Evolutionary conservation across 2,797 vertebrate genomes (phyloP), one percentile per base, ranked within the genome.

Genomic region (Eulemur rubriventer): DNA sequence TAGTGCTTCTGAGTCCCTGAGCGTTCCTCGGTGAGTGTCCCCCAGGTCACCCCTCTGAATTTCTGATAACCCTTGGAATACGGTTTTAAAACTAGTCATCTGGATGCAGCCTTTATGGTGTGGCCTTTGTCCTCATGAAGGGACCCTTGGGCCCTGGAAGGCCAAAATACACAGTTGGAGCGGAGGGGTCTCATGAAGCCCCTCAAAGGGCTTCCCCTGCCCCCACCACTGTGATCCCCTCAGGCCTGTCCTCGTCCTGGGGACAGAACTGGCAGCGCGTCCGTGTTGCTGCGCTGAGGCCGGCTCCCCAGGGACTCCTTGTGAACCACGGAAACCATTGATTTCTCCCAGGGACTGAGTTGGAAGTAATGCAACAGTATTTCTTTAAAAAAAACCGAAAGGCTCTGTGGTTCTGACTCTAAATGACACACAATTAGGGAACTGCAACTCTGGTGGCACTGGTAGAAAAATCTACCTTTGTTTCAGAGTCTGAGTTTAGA

Each of bases 101-200:
- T 41, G n/a, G 22, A 46, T 59, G 12, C 35, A 55, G 17, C 24
- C 69, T 33, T 85, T 35, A 46, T 0, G 16, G 67, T 73, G 18
- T 85, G 85, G 24, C n/a, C 48, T 73, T 33, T 87, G 82, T 75
- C 48, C 35, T 73, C 72, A 26, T 46, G 33, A 87, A 73, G 33
- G 16, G 43, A 48, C 22, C 70, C 30, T 24, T 35, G 3, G 18
- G 2, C 28, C 84, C 52, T 57, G 20, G 7, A 50, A 73, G 76
- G 59, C 18, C 41, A 22, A 12, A 33, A 35, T 46, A 3, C 8
- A 24, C 13, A 14, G 8, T 16, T 46, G 9, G 30, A 52, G 10
- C 9, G 6, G 63, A 17, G 6, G 41, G 13, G 41, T 9, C 22
- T 4, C 26, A 4, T 0, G 7, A 11, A 11, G 33, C 59, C 52